Percentiles rank a stretch among this genome's conserved stretches.
phyloP scores from a whole-genome alignment of 2,113 vertebrate species.

The Carassius gibelio region DNA sequence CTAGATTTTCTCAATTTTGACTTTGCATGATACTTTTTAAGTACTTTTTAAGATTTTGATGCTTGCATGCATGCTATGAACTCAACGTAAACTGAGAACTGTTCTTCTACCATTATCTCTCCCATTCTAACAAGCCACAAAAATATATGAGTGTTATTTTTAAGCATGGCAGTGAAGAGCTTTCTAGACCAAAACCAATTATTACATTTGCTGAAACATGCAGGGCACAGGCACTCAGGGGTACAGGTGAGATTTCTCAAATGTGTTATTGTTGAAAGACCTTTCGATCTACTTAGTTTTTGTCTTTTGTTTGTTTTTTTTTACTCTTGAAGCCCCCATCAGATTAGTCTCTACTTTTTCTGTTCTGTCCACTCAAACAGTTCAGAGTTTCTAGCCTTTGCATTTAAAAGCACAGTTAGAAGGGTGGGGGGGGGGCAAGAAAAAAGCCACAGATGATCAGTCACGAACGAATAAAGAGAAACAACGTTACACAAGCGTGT shows the following conservation, averaged over 20 bases:
- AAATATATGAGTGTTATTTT: neutral
- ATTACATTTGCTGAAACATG: conserved; percentile 11
- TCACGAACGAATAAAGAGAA: neutral
- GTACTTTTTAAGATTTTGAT: neutral
- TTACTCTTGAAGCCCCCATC: neutral
- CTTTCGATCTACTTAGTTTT: neutral
- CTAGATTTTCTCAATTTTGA: neutral
- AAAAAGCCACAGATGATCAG: neutral
- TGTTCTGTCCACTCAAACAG: neutral
- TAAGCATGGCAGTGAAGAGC: neutral
- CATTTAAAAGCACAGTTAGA: neutral
- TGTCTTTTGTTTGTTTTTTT: neutral
- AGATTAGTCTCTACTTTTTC: neutral
- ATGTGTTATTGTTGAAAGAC: conserved; percentile 23
- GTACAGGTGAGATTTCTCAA: conserved; percentile 22
- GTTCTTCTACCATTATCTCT: neutral
- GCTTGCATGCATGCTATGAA: too few relatives aligned
- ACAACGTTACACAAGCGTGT: neutral
- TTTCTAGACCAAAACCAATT: conserved; percentile 42
- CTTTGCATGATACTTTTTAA: neutral
- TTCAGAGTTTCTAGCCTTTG: neutral
- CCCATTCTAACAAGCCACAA: neutral
- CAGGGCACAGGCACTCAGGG: neutral
- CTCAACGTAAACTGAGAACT: neutral
- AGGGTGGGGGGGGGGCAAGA: neutral